Evolutionary conservation across 2,888 invertebrate genomes (phyloP).

Genomic region (Leptinotarsa rubiginosa): DNA sequence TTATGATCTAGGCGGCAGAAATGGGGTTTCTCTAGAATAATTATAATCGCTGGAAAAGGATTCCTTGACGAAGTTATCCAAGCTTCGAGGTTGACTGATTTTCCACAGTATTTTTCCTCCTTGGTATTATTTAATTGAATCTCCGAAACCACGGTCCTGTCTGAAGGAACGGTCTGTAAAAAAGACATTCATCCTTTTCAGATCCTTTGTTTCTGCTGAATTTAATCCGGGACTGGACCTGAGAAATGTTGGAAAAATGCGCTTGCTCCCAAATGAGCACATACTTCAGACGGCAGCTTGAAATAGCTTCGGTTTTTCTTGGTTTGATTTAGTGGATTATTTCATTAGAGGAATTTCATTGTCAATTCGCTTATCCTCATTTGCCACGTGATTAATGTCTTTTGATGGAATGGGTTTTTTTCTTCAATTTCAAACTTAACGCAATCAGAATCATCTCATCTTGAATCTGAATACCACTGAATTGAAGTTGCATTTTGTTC

Average conservation of each 20-base stretch:
- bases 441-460: too few species aligned
- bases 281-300: not conserved
- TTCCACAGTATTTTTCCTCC: not conserved
- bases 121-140: slow-evolving; percentile 1
- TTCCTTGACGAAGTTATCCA: not conserved
- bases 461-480: too few species aligned
- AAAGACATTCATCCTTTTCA: slow-evolving; percentile 19
- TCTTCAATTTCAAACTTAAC: too few species aligned
- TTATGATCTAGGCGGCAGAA: too few species aligned
- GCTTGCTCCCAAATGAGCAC: not conserved
- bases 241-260: slow-evolving; percentile 5
- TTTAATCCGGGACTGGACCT: slow-evolving; percentile 33
- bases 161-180: not conserved
- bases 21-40: too few species aligned
- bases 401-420: too few species aligned
- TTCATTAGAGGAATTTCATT: too few species aligned
- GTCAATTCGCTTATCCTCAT: too few species aligned
- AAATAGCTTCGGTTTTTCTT: not conserved
- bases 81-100: not conserved
- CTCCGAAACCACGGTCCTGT: not conserved
- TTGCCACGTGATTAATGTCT: too few species aligned
- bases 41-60: too few species aligned
- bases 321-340: not conserved
- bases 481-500: too few species aligned
- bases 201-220: slow-evolving; percentile 32